Evolutionary conservation across 2,797 vertebrate species (phyloP), one percentile per base, ranked within the genome.

Genomic region (Leucoraja ocellata): DNA sequence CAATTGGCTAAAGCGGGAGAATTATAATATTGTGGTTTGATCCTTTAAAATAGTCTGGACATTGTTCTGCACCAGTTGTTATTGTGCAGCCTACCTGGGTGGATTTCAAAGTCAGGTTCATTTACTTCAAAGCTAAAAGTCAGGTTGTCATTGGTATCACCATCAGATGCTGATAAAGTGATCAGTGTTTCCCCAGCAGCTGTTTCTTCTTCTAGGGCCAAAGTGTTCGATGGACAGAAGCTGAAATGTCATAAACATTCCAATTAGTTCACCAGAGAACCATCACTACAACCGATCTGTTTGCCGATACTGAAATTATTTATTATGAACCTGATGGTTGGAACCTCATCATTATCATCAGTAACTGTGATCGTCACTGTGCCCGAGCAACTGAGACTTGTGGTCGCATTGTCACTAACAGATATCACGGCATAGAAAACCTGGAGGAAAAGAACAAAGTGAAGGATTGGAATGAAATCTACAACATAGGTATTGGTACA

Each of bases 291-390:
- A 84, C 9, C 61, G 28, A 7, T 63, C 28, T 32, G 1, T 68
- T 28, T 65, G 25, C n/a, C 84, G 68, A 90, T n/a, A 90, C 4
- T 32, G n/a, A 14, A 36, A 90, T 68, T 4, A 90, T 63, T 18
- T 88, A 18, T 63, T n/a, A 68, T 5, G 61, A 65, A 90, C 84
- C 84, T 90, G 84, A 90, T 68, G 28, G 61, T 36, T 6, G 84
- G 84, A 90, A 21, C 28, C 36, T 90, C 84, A 68, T 90, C 84
- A 68, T 90, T 90, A 32, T 32, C 84, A 36, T 90, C 84, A 90
- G 32, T 90, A 90, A 90, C 25, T 65, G 61, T 90, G 58, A 90
- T 90, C 0, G 84, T 90, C 10, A 90, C 83, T n/a, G 83, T 86
- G 21, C 83, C 83, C 63, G 83, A 63, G 58, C 83, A 86, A 86